These are phyloP conservation scores for Papilio polytes DNA, from an alignment of 1,140 invertebrate species.

Conservation along the genomic window DNA sequence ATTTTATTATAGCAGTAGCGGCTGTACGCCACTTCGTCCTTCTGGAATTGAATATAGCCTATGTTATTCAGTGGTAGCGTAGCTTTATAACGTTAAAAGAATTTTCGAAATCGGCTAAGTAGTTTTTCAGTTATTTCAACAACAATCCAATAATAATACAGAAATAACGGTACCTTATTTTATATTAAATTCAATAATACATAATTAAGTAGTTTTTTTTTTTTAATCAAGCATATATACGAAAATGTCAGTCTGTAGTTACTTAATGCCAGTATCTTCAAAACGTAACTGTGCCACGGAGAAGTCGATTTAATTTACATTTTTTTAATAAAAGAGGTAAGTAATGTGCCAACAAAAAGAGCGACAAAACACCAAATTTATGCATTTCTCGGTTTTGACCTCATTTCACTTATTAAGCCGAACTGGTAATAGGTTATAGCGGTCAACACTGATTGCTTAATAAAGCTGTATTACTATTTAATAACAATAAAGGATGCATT, in stretches of 20 bases:
- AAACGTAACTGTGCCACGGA: conserved; percentile 20
- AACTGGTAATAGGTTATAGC: background rate
- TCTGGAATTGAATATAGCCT: too few relatives aligned
- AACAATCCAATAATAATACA: too few relatives aligned
- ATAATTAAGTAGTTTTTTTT: too few relatives aligned
- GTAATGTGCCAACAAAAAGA: conserved; percentile 10
- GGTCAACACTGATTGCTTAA: conserved; percentile 8
- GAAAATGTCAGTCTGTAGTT: background rate
- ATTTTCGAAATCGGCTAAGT: too few relatives aligned
- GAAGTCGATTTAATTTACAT: conserved; percentile 27
- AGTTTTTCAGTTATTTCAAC: too few relatives aligned
- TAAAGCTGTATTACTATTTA: background rate
- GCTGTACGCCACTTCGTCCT: too few relatives aligned
- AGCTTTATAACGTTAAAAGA: too few relatives aligned
- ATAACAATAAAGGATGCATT: background rate
- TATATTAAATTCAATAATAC: too few relatives aligned
- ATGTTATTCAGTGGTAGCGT: too few relatives aligned
- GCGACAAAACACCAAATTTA: conserved; percentile 19
- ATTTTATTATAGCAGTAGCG: too few relatives aligned
- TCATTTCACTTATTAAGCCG: background rate
- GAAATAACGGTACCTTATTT: too few relatives aligned
- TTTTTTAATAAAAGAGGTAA: conserved; percentile 30
- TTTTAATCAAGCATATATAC: too few relatives aligned
- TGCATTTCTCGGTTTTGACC: background rate
- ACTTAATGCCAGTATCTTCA: conserved; percentile 6